phyloP scores from a whole-genome alignment of 2,113 vertebrate species.

The Oostethus manadensis region DNA sequence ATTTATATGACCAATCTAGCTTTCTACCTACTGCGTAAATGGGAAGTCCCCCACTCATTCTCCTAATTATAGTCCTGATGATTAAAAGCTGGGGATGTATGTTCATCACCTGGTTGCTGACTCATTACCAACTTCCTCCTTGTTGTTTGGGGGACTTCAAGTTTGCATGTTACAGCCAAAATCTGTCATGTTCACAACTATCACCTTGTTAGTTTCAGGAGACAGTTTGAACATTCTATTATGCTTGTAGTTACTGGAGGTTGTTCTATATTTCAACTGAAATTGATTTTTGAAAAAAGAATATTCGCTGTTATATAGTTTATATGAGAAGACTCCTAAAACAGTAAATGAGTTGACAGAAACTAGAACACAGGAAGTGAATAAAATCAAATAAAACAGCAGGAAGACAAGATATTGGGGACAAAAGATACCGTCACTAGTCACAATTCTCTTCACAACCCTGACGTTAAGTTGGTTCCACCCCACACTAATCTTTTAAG shows the following conservation, averaged over 20 bases:
- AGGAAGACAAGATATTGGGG: not conserved
- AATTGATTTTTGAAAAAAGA: not conserved
- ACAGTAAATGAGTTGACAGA: not conserved
- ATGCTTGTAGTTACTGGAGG: not conserved
- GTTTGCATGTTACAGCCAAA: slow-evolving; percentile 19
- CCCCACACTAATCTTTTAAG: not conserved
- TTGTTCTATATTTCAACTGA: not conserved
- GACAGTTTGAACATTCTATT: not conserved
- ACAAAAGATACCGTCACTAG: not conserved
- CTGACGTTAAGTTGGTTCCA: slow-evolving; percentile 8
- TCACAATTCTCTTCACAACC: not conserved
- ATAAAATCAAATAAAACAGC: not conserved
- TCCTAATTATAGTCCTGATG: slow-evolving; percentile 29
- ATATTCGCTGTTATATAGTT: not conserved
- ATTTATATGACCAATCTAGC: not conserved
- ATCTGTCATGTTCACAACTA: slow-evolving; percentile 24
- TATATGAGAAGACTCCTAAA: not conserved
- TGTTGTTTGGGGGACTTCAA: not conserved
- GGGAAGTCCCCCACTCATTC: slow-evolving; percentile 2
- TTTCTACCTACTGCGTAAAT: slow-evolving; percentile 3
- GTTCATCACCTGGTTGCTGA: slow-evolving; percentile 19
- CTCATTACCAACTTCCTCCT: slow-evolving; percentile 39
- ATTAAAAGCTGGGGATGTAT: not conserved
- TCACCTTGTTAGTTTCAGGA: slow-evolving; percentile 1
- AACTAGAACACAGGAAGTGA: too few relatives aligned